Percentiles rank a stretch among this genome's conserved stretches.
These are phyloP conservation scores for Arctia plantaginis DNA, from an alignment of 2,888 invertebrate species.

Conservation along the genomic window DNA sequence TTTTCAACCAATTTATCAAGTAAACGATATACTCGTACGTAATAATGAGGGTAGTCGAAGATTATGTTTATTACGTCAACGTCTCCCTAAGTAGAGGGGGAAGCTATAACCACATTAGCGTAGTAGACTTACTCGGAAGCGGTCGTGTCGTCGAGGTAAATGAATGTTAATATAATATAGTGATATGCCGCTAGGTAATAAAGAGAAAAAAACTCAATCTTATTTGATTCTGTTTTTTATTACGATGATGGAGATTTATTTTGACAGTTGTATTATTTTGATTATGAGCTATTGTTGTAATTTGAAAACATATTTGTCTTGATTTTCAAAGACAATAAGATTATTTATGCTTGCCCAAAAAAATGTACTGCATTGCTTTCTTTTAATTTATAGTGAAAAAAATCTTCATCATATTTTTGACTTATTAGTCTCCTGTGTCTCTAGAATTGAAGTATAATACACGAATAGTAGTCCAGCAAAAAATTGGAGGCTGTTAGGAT, in stretches of 20 bases:
- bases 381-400: background rate
- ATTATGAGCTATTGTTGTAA: background rate
- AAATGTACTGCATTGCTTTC: background rate
- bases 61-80: conserved; percentile 23
- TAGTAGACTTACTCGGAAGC: conserved; percentile 26
- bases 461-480: background rate
- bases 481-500: too few relatives aligned
- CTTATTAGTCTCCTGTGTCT: too few relatives aligned
- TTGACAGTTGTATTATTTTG: background rate
- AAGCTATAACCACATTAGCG: conserved; percentile 44
- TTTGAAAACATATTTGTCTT: background rate
- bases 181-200: conserved; percentile 11
- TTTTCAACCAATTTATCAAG: background rate
- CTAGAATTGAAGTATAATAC: background rate
- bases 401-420: background rate
- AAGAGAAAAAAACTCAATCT: conserved; percentile 25
- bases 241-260: conserved; percentile 3
- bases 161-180: conserved; percentile 34
- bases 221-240: conserved; percentile 8
- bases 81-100: conserved; percentile 20
- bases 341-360: background rate
- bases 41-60: conserved; percentile 36
- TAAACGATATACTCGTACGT: conserved; percentile 18
- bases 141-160: conserved; percentile 25
- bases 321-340: background rate